Percentiles rank a stretch among this genome's conserved stretches.
These are phyloP conservation scores for Eurystomus gularis DNA, from an alignment of 2,113 vertebrate genomes.

Conservation along the genomic window DNA sequence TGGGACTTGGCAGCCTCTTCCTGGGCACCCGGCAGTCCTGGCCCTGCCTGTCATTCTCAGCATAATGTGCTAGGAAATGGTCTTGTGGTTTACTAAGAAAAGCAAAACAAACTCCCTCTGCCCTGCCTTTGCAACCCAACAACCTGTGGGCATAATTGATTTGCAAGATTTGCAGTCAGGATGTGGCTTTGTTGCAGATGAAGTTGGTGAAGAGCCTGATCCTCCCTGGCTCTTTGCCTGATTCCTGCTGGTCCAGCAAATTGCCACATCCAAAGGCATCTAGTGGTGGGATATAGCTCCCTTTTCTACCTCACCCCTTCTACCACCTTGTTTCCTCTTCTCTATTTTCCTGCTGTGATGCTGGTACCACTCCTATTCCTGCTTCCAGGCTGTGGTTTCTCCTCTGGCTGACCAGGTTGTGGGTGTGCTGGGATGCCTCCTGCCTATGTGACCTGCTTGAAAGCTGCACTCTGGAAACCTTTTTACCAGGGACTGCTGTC, in stretches of 20 bases:
- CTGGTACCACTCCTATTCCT: not conserved
- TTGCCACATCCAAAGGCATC: not conserved
- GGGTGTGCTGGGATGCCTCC: not conserved
- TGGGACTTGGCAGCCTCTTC: constrained; percentile 60
- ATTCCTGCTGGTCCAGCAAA: not conserved
- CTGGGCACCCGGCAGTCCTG: constrained; percentile 6
- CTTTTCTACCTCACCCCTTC: not conserved
- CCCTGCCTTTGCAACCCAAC: constrained; percentile 22
- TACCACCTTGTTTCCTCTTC: not conserved
- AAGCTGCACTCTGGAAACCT: not conserved
- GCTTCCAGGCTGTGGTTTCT: not conserved
- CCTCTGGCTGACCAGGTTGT: not conserved
- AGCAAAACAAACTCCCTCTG: constrained; percentile 37
- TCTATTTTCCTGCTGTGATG: not conserved
- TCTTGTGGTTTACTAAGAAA: constrained; percentile 66
- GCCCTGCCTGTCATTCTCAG: constrained; percentile 45
- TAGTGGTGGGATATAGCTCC: not conserved
- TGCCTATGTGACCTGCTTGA: rapidly evolving
- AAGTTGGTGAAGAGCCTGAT: not conserved
- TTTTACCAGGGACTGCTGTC: not conserved
- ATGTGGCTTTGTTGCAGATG: constrained; percentile 22
- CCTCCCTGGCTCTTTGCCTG: not conserved
- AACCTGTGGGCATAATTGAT: constrained; percentile 62
- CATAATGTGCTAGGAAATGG: constrained; percentile 54
- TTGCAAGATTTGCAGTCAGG: constrained; percentile 32